Evolutionary conservation across 2,113 vertebrate species (phyloP).

Genomic region (Megaleporinus macrocephalus): DNA sequence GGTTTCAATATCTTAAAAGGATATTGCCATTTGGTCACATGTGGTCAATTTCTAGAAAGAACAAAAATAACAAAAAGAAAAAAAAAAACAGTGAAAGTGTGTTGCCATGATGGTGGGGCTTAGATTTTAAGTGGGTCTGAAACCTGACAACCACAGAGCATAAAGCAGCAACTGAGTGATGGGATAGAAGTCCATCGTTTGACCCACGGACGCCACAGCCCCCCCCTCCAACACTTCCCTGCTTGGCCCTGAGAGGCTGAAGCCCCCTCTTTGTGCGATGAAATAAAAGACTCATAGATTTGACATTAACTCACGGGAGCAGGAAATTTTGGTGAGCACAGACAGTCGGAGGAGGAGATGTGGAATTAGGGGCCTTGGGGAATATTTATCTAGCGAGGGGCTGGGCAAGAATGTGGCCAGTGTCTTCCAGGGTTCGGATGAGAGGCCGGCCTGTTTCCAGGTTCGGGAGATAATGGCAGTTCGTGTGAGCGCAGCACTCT

Average conservation of each 20-base stretch:
- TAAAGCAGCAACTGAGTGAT: constrained; percentile 46
- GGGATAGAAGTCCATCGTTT: constrained; percentile 49
- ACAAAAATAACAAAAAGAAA: not conserved
- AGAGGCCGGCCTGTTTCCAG: constrained; percentile 47
- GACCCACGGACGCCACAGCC: constrained; percentile 40
- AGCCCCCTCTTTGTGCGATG: constrained; percentile 53
- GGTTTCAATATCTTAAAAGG: not conserved
- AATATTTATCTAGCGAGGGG: constrained; percentile 76
- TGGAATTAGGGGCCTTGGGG: constrained; percentile 78
- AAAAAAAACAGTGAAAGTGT: not conserved
- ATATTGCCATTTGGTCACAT: not conserved
- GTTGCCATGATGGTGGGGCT: not conserved
- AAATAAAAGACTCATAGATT: constrained; percentile 74
- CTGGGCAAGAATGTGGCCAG: constrained; percentile 75
- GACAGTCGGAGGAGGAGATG: constrained; percentile 63
- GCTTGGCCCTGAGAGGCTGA: not conserved
- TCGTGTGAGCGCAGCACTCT: constrained; percentile 37
- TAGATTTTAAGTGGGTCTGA: constrained; percentile 1
- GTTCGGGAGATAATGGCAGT: constrained; percentile 57
- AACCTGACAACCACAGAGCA: constrained; percentile 28
- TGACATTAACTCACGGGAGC: constrained; percentile 73
- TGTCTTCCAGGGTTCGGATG: constrained; percentile 69
- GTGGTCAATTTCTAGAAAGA: not conserved
- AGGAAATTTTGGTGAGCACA: constrained; percentile 71
- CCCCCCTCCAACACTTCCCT: not conserved